Evolutionary conservation across 2,888 invertebrate genomes (phyloP).

Genomic region (Eupithecia abbreviata): DNA sequence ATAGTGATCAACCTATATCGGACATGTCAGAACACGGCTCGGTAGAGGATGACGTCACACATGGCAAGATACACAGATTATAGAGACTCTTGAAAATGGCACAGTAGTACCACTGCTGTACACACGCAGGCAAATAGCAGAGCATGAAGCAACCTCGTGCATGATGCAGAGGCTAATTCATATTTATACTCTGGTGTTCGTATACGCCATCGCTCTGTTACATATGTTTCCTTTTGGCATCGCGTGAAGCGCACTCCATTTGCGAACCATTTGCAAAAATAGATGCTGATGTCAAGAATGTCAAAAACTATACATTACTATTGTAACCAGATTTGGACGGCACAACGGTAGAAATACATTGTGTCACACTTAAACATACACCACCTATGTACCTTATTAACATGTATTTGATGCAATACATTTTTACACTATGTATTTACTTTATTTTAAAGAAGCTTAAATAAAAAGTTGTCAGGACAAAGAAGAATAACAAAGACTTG

Average conservation of each 20-base stretch:
- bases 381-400: too few relatives aligned
- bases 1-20: constrained; percentile 62
- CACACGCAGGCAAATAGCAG: constrained; percentile 43
- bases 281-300: background rate
- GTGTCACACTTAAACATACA: too few relatives aligned
- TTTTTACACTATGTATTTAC: too few relatives aligned
- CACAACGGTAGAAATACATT: too few relatives aligned
- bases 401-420: too few relatives aligned
- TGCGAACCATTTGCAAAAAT: background rate
- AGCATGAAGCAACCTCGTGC: constrained; percentile 53
- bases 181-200: constrained; percentile 43
- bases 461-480: background rate
- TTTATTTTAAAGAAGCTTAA: background rate
- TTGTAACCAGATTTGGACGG: too few relatives aligned
- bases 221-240: constrained; percentile 21
- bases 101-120: constrained; percentile 8
- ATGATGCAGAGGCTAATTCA: constrained; percentile 55
- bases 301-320: background rate
- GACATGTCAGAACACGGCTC: constrained; percentile 39
- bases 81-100: constrained; percentile 11
- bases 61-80: constrained; percentile 1
- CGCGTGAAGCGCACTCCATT: constrained; percentile 2
- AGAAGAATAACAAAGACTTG: constrained; percentile 2
- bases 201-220: constrained; percentile 24
- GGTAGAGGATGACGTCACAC: constrained; percentile 30